Evolutionary conservation across 2,113 vertebrate genomes (phyloP), one percentile per base, ranked within the genome.

Genomic region (Poicephalus meyeri): DNA sequence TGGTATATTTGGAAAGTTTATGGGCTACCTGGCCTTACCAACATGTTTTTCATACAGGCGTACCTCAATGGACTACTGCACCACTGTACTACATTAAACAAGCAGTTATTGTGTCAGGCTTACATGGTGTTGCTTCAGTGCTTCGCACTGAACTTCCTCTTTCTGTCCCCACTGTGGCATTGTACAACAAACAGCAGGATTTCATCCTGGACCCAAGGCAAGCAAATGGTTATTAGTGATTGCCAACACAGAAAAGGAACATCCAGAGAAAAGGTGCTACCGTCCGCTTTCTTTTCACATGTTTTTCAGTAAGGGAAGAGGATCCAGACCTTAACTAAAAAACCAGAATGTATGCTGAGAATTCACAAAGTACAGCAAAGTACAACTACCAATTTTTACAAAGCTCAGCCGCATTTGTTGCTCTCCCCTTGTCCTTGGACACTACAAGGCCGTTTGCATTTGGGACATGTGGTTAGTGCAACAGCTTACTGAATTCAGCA

Each of bases 381-480:
- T 4, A 17, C 29, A 61, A 33, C 23, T 33, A 39, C 5, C 0
- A 3, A 14, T 80, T 73, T 28, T 89, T 37, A 42, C 21, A 70
- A 70, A 70, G 46, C 53, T 77, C 60, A 28, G 46, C 37, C 66
- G 52, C 2, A 0, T 25, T 46, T 70, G 44, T 46, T 76, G 46
- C 46, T 74, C 39, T 74, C 42, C 26, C 10, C 1, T 24, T 47
- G 74, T 25, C 53, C 47, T 79, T 16, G 53, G 46, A 66, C 46
- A 13, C 13, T 16, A 5, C 1, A 1, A 52, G 53, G 52, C 42
- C 6, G 0, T 24, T 35, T 58, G 56, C 20, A 2, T 15, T 56
- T 37, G 33, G 74, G 71, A 61, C 26, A 63, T 2, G 0, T 0
- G 3, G 65, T 44, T 56, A 41, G 33, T 3, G 0, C 42, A 52